Evolutionary conservation across 2,797 vertebrate genomes (phyloP).

Genomic region (Tarsius wallacei): DNA sequence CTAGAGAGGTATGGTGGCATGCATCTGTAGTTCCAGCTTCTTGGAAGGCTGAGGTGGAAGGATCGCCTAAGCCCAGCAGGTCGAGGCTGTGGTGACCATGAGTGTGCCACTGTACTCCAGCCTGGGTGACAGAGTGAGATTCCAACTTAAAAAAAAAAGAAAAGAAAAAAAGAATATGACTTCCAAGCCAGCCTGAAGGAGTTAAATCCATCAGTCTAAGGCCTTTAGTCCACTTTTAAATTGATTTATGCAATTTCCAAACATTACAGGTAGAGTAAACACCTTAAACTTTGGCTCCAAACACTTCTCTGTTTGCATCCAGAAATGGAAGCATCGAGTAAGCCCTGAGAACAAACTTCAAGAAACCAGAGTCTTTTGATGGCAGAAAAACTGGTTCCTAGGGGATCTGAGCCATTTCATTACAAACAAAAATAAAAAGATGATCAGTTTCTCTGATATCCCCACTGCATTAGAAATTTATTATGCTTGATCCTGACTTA

Average conservation of each 20-base stretch:
- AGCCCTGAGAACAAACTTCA: slow-evolving; percentile 71
- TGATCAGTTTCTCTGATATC: slow-evolving; percentile 29
- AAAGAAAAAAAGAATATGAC: not conserved
- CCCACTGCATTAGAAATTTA: slow-evolving; percentile 31
- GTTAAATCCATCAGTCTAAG: slow-evolving; percentile 16
- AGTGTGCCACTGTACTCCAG: no score
- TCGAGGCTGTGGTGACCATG: no score
- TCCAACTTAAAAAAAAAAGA: no score
- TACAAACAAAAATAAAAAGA: slow-evolving; percentile 67
- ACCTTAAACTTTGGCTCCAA: slow-evolving; percentile 40
- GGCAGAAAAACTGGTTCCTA: slow-evolving; percentile 47
- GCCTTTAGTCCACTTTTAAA: slow-evolving; percentile 44
- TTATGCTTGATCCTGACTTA: not conserved
- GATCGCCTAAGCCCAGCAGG: no score
- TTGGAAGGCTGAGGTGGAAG: no score
- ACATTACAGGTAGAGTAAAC: slow-evolving; percentile 31
- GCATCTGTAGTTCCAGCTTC: no score
- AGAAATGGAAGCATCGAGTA: slow-evolving; percentile 54
- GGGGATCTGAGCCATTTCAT: slow-evolving; percentile 10
- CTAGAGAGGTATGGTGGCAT: no score
- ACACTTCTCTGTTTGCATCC: slow-evolving; percentile 50
- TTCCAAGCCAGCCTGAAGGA: not conserved
- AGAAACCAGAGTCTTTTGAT: slow-evolving; percentile 53
- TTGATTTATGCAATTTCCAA: slow-evolving; percentile 46
- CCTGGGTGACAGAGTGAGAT: no score